Conservation (phyloP, 1,140 invertebrate species). For the Camponotus pennsylvanicus region DNA sequence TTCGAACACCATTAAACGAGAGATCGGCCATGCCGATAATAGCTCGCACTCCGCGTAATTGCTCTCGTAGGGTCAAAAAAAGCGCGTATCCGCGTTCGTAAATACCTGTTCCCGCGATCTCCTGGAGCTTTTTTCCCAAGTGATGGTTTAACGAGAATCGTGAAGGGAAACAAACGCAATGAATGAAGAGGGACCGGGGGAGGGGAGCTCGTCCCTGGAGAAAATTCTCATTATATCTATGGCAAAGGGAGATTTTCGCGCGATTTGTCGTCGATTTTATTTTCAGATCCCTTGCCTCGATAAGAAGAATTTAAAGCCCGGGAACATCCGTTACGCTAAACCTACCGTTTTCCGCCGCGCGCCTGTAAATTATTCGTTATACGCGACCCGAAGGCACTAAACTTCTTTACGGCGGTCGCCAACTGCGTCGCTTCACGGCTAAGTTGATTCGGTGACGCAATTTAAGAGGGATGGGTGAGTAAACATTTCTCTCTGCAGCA, state of each 20-base stretch:
- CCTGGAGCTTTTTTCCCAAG: background rate
- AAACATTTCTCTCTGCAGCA: slow-evolving; percentile 38
- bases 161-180: slow-evolving; percentile 5
- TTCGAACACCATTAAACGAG: slow-evolving; percentile 36
- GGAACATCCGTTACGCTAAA: background rate
- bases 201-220: background rate
- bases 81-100: slow-evolving; percentile 31
- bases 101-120: slow-evolving; percentile 29
- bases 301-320: slow-evolving; percentile 4
- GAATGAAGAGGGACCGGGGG: background rate
- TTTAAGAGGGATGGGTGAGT: slow-evolving; percentile 30
- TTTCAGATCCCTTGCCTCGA: background rate
- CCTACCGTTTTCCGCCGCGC: background rate
- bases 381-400: slow-evolving; percentile 43
- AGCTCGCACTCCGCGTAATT: slow-evolving; percentile 34
- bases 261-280: slow-evolving; percentile 12
- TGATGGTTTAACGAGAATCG: background rate
- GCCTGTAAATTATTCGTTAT: slow-evolving; percentile 50
- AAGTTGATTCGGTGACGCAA: slow-evolving; percentile 53
- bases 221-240: background rate
- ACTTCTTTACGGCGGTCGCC: slow-evolving; percentile 50
- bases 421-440: slow-evolving; percentile 47
- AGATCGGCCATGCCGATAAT: slow-evolving; percentile 40
- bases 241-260: background rate
- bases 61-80: slow-evolving; percentile 24